These are phyloP conservation scores for Cacatua alba DNA, from an alignment of 2,113 vertebrate genomes.

Conservation along the genomic window DNA sequence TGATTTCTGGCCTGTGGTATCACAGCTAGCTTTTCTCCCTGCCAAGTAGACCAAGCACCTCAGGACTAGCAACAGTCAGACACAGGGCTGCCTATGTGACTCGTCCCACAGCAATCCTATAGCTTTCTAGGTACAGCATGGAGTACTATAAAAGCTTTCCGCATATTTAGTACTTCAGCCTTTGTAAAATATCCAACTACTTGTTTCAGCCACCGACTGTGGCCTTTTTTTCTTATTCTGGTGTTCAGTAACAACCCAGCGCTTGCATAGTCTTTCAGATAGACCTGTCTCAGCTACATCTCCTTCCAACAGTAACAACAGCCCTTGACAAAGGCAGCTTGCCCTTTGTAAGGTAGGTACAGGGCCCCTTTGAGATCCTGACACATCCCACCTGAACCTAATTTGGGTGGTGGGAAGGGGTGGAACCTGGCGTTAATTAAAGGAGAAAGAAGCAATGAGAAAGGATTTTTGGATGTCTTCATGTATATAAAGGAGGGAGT, in stretches of 20 bases:
- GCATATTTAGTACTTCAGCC: not conserved
- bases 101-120: not conserved
- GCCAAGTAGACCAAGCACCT: conserved; percentile 14
- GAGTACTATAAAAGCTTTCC: not conserved
- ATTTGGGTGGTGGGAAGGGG: not conserved
- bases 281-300: not conserved
- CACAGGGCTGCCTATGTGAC: not conserved
- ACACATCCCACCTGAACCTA: not conserved
- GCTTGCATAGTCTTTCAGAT: not conserved
- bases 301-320: not conserved
- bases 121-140: not conserved
- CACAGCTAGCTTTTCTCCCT: not conserved
- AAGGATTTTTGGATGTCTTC: not conserved
- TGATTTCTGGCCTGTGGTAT: conserved; percentile 28
- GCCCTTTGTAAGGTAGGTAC: not conserved
- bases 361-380: not conserved
- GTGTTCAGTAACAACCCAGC: not conserved
- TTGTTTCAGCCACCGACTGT: not conserved
- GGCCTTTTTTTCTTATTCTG: not conserved
- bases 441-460: not conserved
- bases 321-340: not conserved
- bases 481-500: not conserved
- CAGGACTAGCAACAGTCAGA: conserved; percentile 38
- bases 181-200: not conserved
- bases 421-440: not conserved